These are phyloP conservation scores for Drosophila sordidula DNA, from an alignment of 2,888 invertebrate genomes.

Conservation along the genomic window DNA sequence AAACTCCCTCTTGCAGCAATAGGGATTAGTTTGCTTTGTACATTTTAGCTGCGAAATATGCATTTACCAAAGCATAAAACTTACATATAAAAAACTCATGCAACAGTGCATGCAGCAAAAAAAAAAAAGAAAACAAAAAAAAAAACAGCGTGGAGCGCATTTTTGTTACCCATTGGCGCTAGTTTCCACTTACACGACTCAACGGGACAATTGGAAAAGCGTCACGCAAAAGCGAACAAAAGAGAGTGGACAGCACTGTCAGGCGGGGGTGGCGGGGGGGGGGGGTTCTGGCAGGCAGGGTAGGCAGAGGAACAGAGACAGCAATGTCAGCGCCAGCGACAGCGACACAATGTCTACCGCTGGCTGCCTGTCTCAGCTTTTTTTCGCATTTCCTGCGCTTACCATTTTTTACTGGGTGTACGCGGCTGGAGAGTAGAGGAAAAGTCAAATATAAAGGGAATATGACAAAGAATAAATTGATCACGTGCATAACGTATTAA, in stretches of 20 bases:
- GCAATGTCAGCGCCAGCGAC: constrained; percentile 8
- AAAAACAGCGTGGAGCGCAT: constrained; percentile 22
- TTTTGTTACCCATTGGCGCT: constrained; percentile 35
- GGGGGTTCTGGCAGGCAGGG: constrained; percentile 1
- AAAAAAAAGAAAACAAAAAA: constrained; percentile 1
- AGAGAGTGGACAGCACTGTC: constrained; percentile 24
- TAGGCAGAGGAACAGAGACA: constrained; percentile 16
- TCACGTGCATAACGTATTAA: neutral
- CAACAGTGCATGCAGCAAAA: constrained; percentile 34
- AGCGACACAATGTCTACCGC: constrained; percentile 64
- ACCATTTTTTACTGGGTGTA: constrained; percentile 10
- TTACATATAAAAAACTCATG: constrained; percentile 26
- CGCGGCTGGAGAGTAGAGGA: neutral
- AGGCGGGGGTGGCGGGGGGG: neutral
- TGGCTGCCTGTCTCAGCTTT: constrained; percentile 29
- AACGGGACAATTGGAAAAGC: constrained; percentile 41
- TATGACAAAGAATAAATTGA: neutral
- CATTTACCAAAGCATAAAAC: constrained; percentile 42
- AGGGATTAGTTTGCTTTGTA: constrained; percentile 63
- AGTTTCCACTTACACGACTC: constrained; percentile 20
- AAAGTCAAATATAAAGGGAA: neutral
- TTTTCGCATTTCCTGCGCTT: neutral
- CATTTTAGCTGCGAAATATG: constrained; percentile 40
- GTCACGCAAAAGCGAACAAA: constrained; percentile 13
- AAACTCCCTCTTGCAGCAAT: constrained; percentile 48